phyloP scores from a whole-genome alignment of 2,888 invertebrate species.

The Eilema griseolum region DNA sequence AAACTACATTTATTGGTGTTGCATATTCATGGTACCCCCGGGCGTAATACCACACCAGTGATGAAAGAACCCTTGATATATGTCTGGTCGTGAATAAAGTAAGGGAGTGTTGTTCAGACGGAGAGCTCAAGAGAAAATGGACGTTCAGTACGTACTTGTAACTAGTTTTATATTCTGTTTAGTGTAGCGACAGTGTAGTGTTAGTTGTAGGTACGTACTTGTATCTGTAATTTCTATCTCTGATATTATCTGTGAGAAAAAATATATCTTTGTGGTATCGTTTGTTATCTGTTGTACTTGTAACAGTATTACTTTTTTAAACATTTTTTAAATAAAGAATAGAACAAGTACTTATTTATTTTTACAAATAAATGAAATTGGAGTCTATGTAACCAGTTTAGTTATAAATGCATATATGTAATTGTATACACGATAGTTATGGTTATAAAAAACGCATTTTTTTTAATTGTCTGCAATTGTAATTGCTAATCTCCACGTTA shows the following conservation, averaged over 20 bases:
- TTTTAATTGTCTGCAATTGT: no score
- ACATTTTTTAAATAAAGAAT: neutral
- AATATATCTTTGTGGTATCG: constrained; percentile 18
- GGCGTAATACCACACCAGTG: constrained; percentile 64
- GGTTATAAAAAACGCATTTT: no score
- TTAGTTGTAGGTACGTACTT: constrained; percentile 50
- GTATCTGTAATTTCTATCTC: constrained; percentile 33
- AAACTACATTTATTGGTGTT: constrained; percentile 83
- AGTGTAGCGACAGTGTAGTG: constrained; percentile 68
- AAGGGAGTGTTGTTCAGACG: constrained; percentile 29
- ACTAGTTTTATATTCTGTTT: constrained; percentile 77
- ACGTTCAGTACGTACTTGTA: constrained; percentile 60
- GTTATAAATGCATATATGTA: no score
- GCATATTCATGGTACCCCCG: constrained; percentile 83
- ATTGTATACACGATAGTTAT: no score
- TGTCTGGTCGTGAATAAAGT: constrained; percentile 13
- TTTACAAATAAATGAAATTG: no score
- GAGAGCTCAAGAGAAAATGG: constrained; percentile 53
- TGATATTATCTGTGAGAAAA: constrained; percentile 30
- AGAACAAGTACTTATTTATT: neutral
- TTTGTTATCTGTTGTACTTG: constrained; percentile 19
- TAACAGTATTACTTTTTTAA: neutral
- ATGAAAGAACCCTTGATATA: constrained; percentile 48
- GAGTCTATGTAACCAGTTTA: no score
- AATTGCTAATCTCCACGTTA: no score